phyloP scores from a whole-genome alignment of 2,888 invertebrate genomes.

The Dysmachus trigonus region DNA sequence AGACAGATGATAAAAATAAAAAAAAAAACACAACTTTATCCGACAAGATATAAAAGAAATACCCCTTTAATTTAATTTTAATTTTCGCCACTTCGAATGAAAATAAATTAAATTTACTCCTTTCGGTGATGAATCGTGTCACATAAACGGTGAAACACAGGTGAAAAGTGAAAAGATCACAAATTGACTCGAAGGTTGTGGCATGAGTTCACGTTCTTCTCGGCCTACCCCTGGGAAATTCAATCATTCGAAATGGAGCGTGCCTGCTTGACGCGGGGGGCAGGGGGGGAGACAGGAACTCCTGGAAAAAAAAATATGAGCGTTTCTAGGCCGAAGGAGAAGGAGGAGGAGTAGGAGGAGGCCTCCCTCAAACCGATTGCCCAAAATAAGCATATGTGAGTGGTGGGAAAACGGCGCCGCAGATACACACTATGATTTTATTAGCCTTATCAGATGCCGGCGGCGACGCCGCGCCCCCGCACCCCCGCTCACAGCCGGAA shows the following conservation, averaged over 20 bases:
- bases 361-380: not conserved
- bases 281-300: not conserved
- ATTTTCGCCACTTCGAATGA: not conserved
- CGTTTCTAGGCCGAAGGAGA: not conserved
- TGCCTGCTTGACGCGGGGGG: not conserved
- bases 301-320: not conserved
- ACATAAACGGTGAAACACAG: not conserved
- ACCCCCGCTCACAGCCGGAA: not conserved
- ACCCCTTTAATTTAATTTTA: not conserved
- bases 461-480: no score
- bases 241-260: not conserved
- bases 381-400: not conserved
- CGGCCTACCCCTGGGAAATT: not conserved
- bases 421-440: slow-evolving; percentile 20
- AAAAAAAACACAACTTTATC: no score
- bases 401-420: not conserved
- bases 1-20: no score
- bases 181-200: not conserved
- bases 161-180: not conserved
- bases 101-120: not conserved
- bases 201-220: not conserved
- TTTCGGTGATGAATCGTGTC: not conserved
- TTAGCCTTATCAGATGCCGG: slow-evolving; percentile 14
- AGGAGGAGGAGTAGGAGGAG: no score
- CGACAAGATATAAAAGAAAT: no score